phyloP scores from a whole-genome alignment of 2,797 vertebrate species.

The Coluber constrictor region DNA sequence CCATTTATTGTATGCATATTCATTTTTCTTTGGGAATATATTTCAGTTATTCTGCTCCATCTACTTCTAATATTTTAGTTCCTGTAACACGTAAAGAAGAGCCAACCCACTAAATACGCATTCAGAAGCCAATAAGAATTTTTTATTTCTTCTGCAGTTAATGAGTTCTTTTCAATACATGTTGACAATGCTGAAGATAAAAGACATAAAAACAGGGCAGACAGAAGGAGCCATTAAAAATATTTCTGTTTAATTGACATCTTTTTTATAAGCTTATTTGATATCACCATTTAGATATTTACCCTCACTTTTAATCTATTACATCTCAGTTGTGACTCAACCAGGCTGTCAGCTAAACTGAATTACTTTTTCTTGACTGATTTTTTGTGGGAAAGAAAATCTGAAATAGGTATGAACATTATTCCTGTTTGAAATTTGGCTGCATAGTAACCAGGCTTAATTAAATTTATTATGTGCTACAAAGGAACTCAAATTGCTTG shows the following conservation, averaged over 20 bases:
- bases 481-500: conserved; percentile 43
- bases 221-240: conserved; percentile 31
- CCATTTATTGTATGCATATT: not conserved
- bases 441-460: conserved; percentile 50
- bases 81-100: not conserved
- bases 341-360: conserved; percentile 33
- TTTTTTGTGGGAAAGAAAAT: conserved; percentile 28
- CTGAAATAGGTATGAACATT: conserved; percentile 27
- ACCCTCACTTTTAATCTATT: conserved; percentile 41
- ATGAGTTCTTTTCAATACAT: conserved; percentile 39
- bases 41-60: not conserved
- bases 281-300: conserved; percentile 43
- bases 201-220: conserved; percentile 45
- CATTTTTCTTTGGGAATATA: not conserved
- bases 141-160: conserved; percentile 48
- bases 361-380: conserved; percentile 37
- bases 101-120: not conserved
- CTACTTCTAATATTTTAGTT: not conserved
- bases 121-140: not conserved
- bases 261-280: conserved; percentile 20
- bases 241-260: conserved; percentile 30
- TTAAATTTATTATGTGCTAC: conserved; percentile 43
- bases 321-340: not conserved
- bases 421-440: conserved; percentile 52
- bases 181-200: conserved; percentile 48